phyloP scores from a whole-genome alignment of 2,797 vertebrate species.

The Cetoscarus ocellatus region DNA sequence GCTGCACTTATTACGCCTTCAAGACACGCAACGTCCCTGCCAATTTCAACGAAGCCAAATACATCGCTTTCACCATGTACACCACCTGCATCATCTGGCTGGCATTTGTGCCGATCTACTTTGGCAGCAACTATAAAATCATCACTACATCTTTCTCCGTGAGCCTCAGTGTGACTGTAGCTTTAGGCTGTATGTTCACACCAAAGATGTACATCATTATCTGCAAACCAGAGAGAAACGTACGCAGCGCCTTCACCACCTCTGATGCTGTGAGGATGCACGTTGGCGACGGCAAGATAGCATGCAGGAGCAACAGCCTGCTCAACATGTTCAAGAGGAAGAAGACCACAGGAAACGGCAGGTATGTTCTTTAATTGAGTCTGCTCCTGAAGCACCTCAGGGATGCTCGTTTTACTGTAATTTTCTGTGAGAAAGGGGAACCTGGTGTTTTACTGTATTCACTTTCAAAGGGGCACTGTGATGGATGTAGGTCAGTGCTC shows the following conservation, averaged over 20 bases:
- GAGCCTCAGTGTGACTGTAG: constrained; percentile 97
- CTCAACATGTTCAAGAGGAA: constrained; percentile 98
- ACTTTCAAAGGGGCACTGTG: constrained; percentile 69
- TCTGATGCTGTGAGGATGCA: constrained; percentile 98
- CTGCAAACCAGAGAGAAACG: constrained; percentile 96
- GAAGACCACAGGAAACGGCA: constrained; percentile 93
- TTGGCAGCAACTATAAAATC: constrained; percentile 99
- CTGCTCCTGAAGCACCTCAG: constrained; percentile 78
- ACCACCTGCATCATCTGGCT: constrained; percentile 99
- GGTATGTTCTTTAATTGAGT: constrained; percentile 88
- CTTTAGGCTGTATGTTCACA: constrained; percentile 98
- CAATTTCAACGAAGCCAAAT: constrained; percentile 99
- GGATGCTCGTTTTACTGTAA: constrained; percentile 75
- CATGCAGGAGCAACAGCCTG: constrained; percentile 95
- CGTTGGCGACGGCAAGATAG: constrained; percentile 94
- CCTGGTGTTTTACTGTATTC: constrained; percentile 74
- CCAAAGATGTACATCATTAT: constrained; percentile 99
- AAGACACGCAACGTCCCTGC: constrained; percentile 98
- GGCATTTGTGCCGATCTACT: constrained; percentile 98
- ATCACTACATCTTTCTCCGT: constrained; percentile 98
- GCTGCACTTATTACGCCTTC: constrained; percentile 99
- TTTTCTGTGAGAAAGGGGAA: constrained; percentile 60
- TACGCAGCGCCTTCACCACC: constrained; percentile 98
- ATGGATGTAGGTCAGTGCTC: constrained; percentile 76
- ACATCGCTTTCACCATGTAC: constrained; percentile 99